These are phyloP conservation scores for western clawed frog (Xenopus tropicalis) DNA, from an alignment of 2,113 vertebrate genomes.

Conservation along the genomic window DNA sequence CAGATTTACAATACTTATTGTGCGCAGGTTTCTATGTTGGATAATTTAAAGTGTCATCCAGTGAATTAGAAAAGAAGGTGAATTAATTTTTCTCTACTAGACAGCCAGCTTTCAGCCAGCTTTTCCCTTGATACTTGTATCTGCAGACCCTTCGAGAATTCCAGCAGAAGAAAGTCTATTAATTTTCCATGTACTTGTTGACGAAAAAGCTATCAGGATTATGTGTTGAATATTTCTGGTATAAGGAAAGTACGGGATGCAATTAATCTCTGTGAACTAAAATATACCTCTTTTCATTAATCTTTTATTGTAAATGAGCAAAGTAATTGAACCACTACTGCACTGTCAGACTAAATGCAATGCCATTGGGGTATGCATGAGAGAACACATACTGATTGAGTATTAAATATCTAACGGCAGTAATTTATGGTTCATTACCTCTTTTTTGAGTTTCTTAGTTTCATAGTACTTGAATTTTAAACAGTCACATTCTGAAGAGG, in stretches of 20 bases:
- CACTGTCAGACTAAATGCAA: conserved; percentile 76
- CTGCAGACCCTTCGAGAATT: conserved; percentile 66
- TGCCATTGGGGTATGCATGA: conserved; percentile 76
- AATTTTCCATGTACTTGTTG: conserved; percentile 86
- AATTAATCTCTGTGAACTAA: conserved; percentile 91
- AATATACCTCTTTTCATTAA: conserved; percentile 89
- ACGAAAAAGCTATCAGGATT: conserved; percentile 84
- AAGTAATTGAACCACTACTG: conserved; percentile 77
- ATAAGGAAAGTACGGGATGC: conserved; percentile 73
- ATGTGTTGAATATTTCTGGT: conserved; percentile 80
- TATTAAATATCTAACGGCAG: conserved; percentile 81
- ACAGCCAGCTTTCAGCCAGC: conserved; percentile 62
- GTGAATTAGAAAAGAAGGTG: conserved; percentile 60
- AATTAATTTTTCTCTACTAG: conserved; percentile 66
- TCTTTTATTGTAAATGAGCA: conserved; percentile 87
- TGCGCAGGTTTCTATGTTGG: conserved; percentile 45
- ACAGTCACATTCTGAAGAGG: conserved; percentile 61
- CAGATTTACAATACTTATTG: conserved; percentile 40
- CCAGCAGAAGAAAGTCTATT: conserved; percentile 80
- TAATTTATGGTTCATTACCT: conserved; percentile 85
- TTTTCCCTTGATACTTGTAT: conserved; percentile 64
- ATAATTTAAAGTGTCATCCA: conserved; percentile 61
- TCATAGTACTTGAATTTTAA: conserved; percentile 74
- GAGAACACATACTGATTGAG: conserved; percentile 82
- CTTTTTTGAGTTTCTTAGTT: conserved; percentile 71